These are phyloP conservation scores for Drosophila serrata DNA, from an alignment of 1,140 invertebrate species.

Conservation along the genomic window DNA sequence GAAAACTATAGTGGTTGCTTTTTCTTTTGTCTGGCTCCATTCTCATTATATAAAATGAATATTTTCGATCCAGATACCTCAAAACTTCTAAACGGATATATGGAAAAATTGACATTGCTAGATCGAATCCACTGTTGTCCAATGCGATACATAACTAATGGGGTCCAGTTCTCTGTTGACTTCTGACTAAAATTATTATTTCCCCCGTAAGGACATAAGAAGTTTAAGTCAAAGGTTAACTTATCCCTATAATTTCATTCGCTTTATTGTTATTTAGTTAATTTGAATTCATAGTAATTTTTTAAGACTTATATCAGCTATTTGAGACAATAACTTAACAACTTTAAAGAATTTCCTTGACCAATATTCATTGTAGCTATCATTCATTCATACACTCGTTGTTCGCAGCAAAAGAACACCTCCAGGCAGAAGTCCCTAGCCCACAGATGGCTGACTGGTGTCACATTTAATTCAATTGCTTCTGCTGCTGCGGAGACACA, in stretches of 20 bases:
- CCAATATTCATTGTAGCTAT: not conserved
- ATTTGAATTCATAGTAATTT: not conserved
- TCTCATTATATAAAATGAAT: too few relatives aligned
- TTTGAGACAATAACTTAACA: not conserved
- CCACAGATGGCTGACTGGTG: constrained; percentile 47
- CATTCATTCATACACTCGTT: not conserved
- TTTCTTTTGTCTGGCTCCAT: too few relatives aligned
- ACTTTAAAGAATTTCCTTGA: not conserved
- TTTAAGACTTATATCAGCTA: not conserved
- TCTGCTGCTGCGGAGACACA: constrained; percentile 14
- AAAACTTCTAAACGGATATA: too few relatives aligned
- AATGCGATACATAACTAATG: too few relatives aligned
- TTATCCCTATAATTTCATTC: not conserved
- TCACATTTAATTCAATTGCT: constrained; percentile 77
- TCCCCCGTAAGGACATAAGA: not conserved
- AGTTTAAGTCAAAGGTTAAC: too few relatives aligned
- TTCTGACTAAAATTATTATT: not conserved
- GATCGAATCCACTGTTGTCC: too few relatives aligned
- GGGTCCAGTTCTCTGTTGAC: too few relatives aligned
- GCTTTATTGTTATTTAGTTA: not conserved
- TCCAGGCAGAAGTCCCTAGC: not conserved
- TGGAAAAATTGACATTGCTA: too few relatives aligned
- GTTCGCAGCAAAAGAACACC: not conserved
- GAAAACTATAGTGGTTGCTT: too few relatives aligned
- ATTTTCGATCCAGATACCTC: too few relatives aligned